Evolutionary conservation across 2,113 vertebrate genomes (phyloP).

Genomic region (Nothocercus julius): DNA sequence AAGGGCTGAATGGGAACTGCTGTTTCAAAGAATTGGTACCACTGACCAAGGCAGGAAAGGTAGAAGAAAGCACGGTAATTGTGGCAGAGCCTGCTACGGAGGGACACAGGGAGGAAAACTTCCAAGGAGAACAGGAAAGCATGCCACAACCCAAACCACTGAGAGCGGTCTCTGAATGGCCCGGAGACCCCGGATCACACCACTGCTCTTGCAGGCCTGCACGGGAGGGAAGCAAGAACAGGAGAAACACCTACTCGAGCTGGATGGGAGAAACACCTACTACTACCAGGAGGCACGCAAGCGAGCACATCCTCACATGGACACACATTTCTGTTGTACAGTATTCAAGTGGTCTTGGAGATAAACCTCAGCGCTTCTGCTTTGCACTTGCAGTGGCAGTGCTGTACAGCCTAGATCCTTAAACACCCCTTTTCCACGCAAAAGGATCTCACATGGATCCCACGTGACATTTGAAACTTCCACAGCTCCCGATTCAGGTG

Average conservation of each 20-base stretch:
- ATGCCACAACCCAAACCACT: background rate
- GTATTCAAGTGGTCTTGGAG: background rate
- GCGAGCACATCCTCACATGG: background rate
- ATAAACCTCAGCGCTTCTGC: background rate
- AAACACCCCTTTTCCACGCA: background rate
- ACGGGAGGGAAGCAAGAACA: background rate
- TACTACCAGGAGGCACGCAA: background rate
- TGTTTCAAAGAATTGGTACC: background rate
- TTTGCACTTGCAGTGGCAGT: background rate
- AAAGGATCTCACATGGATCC: background rate
- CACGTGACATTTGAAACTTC: background rate
- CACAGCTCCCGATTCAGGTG: background rate
- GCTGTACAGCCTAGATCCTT: background rate
- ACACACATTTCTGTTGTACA: fast-evolving
- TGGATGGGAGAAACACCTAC: background rate
- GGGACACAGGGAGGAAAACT: background rate
- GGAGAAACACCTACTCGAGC: background rate
- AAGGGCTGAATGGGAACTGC: background rate
- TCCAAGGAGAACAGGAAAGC: background rate
- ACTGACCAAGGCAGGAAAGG: background rate
- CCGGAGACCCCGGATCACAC: background rate
- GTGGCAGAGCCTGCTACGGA: background rate
- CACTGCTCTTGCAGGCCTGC: background rate
- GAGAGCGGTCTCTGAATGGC: fast-evolving
- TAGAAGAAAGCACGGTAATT: background rate